Evolutionary conservation across 1,140 invertebrate species (phyloP), one percentile per base, ranked within the genome.

Genomic region (Phortica variegata): DNA sequence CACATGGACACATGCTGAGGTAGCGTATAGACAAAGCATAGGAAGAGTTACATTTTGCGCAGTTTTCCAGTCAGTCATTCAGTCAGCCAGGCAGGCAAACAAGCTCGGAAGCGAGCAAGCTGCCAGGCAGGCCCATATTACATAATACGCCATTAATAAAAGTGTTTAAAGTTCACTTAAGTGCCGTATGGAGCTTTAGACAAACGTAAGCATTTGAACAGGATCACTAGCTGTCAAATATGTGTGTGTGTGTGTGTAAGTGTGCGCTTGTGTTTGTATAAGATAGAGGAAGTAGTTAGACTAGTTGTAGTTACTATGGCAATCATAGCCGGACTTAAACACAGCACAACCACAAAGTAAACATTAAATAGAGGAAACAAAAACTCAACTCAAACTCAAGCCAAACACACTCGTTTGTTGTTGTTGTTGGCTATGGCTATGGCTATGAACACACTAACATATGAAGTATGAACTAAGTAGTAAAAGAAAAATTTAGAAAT

Each of bases 131-230:
- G n/a, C 62, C 62, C 62, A 66, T 66, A 66, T 66, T 66, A 66
- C 63, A 66, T 66, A 66, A 63, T 60, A 63, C 69, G 68, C 68
- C 65, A 72, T 73, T 72, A 72, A 73, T 72, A 72, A 73, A 73
- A 72, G 69, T 73, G 68, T 73, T 73, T 73, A 73, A 73, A 73
- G 69, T 73, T 73, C 68, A 73, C 69, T 73, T 73, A 73, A 72
- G 65, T 65, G 69, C 65, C 63, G 63, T 63, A 68, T 59, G 49
- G 63, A 66, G 63, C 63, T 66, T 68, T 66, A 66, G 63, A 66
- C 63, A 66, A 66, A 66, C 63, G 63, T 63, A 68, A 26, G 10
- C 23, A 26, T 26, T 26, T 26, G 23, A 66, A 68, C 53, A 57
- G 63, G 62, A 66, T 68, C 63, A 68, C 60, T 54, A 66, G 68